Evolutionary conservation across 53 echinoderm and acorn worm species (phyloP).

Genomic region (Actinopyga echinites): DNA sequence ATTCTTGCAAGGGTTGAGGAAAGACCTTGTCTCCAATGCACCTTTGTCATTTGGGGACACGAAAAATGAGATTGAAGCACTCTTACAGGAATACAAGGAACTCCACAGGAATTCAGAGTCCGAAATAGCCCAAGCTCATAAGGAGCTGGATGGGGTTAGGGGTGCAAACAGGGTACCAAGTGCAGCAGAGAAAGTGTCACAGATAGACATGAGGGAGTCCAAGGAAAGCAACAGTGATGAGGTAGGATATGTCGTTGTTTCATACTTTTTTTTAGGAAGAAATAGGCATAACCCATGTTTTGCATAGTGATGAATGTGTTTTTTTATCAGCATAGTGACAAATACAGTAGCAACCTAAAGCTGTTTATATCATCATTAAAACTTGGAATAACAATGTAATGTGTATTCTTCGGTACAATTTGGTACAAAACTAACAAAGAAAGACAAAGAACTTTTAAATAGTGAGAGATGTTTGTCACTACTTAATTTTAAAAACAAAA

Average conservation of each 20-base stretch:
- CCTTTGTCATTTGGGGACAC: constrained; percentile 44
- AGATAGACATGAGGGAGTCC: neutral
- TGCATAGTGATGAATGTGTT: too few relatives aligned
- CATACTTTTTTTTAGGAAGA: too few relatives aligned
- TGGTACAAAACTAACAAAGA: too few relatives aligned
- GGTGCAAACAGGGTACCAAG: neutral
- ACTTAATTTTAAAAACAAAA: too few relatives aligned
- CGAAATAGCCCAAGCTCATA: constrained; percentile 84
- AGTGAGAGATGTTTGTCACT: too few relatives aligned
- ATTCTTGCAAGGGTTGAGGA: constrained; percentile 72
- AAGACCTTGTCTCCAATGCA: constrained; percentile 62
- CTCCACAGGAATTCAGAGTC: constrained; percentile 66
- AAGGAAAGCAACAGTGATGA: neutral
- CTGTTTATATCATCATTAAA: too few relatives aligned
- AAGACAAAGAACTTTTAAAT: too few relatives aligned
- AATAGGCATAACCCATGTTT: too few relatives aligned
- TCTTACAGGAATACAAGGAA: constrained; percentile 70
- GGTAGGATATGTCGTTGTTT: neutral
- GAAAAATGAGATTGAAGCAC: constrained; percentile 63
- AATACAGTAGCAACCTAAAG: too few relatives aligned
- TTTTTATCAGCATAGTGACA: too few relatives aligned
- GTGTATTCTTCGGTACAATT: too few relatives aligned
- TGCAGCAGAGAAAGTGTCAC: neutral
- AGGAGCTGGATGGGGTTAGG: constrained; percentile 57
- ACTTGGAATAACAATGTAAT: too few relatives aligned